phyloP scores from a whole-genome alignment of 2,888 invertebrate genomes.

The Standfussiana lucernea region DNA sequence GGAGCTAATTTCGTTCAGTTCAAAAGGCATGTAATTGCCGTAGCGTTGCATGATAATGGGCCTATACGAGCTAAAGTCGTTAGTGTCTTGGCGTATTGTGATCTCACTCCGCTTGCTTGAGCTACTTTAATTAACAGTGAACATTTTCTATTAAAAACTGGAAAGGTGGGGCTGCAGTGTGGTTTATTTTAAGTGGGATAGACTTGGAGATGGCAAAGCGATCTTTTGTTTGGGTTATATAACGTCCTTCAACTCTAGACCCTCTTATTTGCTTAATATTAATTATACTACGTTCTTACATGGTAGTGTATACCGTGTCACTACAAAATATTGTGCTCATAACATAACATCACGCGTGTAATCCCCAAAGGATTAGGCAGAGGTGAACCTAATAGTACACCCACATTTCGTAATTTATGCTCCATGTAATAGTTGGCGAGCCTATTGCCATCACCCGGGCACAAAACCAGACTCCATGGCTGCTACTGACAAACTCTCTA shows the following conservation, averaged over 20 bases:
- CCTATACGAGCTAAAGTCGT: slow-evolving; percentile 70
- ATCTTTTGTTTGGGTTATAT: neutral
- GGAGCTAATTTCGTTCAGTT: slow-evolving; percentile 61
- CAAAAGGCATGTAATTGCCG: slow-evolving; percentile 69
- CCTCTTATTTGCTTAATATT: no score
- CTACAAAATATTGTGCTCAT: no score
- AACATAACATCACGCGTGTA: no score
- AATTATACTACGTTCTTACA: no score
- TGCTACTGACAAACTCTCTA: neutral
- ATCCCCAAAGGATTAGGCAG: no score
- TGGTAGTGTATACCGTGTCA: no score
- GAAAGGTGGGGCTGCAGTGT: neutral
- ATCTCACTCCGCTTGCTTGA: slow-evolving; percentile 23
- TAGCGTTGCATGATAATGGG: slow-evolving; percentile 67
- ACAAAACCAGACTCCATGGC: no score
- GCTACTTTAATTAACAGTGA: slow-evolving; percentile 52
- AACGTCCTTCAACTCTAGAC: neutral
- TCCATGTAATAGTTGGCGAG: no score
- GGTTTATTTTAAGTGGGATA: neutral
- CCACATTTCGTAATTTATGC: no score
- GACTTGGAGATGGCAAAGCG: neutral
- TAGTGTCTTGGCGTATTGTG: slow-evolving; percentile 61
- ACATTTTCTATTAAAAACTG: slow-evolving; percentile 23
- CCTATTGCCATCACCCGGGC: no score
- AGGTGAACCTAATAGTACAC: no score